Evolutionary conservation across 2,888 invertebrate species (phyloP).

Genomic region (Tetramorium bicarinatum): DNA sequence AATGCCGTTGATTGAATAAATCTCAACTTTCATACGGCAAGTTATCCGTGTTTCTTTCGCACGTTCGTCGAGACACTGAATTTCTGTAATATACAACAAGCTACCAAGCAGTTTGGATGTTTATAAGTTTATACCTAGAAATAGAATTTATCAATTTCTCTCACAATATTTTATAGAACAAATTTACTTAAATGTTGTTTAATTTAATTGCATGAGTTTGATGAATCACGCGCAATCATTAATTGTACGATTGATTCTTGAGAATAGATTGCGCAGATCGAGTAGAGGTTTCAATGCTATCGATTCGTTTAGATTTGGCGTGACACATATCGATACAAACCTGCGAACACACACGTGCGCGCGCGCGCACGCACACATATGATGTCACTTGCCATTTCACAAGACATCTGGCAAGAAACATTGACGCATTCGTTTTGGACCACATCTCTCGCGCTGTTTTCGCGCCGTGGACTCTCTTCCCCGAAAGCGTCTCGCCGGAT

Average conservation of each 20-base stretch:
- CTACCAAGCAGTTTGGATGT: not conserved
- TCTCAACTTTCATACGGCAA: not conserved
- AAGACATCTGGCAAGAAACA: conserved; percentile 59
- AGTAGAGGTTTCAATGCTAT: not conserved
- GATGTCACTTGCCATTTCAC: conserved; percentile 39
- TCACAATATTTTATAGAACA: not conserved
- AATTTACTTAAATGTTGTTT: not conserved
- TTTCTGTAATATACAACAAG: not conserved
- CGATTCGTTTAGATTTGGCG: not conserved
- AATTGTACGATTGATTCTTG: not conserved
- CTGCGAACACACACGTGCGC: not conserved
- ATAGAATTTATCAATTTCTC: not conserved
- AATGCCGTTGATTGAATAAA: conserved; percentile 39
- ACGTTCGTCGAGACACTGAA: not conserved
- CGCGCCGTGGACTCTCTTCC: conserved; percentile 61
- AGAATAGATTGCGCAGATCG: not conserved
- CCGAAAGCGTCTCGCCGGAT: conserved; percentile 65
- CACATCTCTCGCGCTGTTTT: conserved; percentile 33
- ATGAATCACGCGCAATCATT: not conserved
- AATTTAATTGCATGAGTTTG: not conserved
- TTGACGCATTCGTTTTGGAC: conserved; percentile 37
- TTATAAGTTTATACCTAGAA: not conserved
- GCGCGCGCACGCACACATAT: not conserved
- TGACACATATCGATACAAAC: conserved; percentile 26
- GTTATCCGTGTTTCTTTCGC: not conserved